phyloP scores from a whole-genome alignment of 2,113 vertebrate genomes.

The Progne subis region DNA sequence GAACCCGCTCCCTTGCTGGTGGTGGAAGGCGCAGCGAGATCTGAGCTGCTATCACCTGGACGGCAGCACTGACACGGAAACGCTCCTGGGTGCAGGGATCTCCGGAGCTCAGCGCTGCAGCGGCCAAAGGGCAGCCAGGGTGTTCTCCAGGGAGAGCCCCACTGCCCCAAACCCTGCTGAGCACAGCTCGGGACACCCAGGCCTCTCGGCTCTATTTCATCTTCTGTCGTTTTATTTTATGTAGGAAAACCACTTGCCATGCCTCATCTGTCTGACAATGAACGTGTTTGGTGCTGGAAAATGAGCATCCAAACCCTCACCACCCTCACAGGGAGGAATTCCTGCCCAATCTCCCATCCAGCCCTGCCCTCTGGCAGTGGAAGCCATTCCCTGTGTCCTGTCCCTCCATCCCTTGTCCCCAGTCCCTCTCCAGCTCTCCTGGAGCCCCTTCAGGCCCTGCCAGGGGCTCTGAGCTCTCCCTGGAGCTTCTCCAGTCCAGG shows the following conservation, averaged over 20 bases:
- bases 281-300: slow-evolving; percentile 48
- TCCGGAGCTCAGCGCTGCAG: neutral
- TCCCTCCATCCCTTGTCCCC: neutral
- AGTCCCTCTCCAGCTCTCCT: neutral
- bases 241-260: slow-evolving; percentile 73
- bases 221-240: neutral
- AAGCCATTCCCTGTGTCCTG: neutral
- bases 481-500: neutral
- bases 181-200: neutral
- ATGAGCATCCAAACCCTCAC: neutral
- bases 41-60: neutral
- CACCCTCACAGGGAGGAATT: accelerated
- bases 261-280: slow-evolving; percentile 68
- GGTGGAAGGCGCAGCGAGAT: neutral
- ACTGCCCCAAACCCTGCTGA: neutral
- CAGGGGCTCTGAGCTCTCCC: neutral
- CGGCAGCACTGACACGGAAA: neutral
- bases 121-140: neutral
- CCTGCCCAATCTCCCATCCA: neutral
- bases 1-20: no score
- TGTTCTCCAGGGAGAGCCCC: neutral
- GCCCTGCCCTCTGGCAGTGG: neutral
- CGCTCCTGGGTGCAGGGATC: neutral
- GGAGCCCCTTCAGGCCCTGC: neutral
- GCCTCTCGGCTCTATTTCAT: neutral